Conservation (phyloP, 1,140 invertebrate species). For the Drosophila hydei region DNA sequence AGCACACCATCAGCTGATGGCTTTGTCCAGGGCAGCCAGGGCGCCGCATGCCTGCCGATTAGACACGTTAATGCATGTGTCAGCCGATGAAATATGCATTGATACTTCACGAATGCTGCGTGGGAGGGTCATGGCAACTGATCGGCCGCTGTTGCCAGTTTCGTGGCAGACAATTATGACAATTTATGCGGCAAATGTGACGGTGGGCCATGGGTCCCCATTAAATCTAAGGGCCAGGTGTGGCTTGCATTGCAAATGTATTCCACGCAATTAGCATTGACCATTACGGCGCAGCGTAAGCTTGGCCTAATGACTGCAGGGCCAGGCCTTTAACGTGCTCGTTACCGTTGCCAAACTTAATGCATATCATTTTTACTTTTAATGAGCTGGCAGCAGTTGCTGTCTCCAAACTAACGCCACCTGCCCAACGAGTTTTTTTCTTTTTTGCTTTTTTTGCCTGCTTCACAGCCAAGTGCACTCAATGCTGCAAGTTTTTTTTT, state of each 20-base stretch:
- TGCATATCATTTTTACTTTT: conserved; percentile 81
- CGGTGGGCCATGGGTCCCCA: conserved; percentile 16
- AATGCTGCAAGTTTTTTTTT: conserved; percentile 62
- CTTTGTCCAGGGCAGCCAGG: conserved; percentile 31
- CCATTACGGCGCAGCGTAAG: conserved; percentile 62
- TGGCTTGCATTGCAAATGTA: conserved; percentile 54
- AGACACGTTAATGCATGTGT: conserved; percentile 79
- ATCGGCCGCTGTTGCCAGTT: conserved; percentile 4
- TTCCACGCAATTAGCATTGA: conserved; percentile 79
- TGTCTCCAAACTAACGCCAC: not conserved
- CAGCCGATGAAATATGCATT: conserved; percentile 78
- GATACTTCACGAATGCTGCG: conserved; percentile 36
- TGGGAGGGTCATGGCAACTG: conserved; percentile 16
- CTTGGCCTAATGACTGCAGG: conserved; percentile 71
- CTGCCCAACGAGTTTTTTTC: not conserved
- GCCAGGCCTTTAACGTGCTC: conserved; percentile 50
- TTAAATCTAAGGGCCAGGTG: conserved; percentile 8
- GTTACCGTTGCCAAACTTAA: conserved; percentile 69
- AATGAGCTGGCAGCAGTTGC: conserved; percentile 73
- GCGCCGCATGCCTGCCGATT: conserved; percentile 65
- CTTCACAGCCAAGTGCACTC: conserved; percentile 64
- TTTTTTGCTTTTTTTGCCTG: not conserved
- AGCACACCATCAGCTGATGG: not conserved
- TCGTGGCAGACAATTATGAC: conserved; percentile 67
- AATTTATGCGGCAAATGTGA: conserved; percentile 71